Evolutionary conservation across 2,113 vertebrate genomes (phyloP).

Genomic region (Labeo rohita): DNA sequence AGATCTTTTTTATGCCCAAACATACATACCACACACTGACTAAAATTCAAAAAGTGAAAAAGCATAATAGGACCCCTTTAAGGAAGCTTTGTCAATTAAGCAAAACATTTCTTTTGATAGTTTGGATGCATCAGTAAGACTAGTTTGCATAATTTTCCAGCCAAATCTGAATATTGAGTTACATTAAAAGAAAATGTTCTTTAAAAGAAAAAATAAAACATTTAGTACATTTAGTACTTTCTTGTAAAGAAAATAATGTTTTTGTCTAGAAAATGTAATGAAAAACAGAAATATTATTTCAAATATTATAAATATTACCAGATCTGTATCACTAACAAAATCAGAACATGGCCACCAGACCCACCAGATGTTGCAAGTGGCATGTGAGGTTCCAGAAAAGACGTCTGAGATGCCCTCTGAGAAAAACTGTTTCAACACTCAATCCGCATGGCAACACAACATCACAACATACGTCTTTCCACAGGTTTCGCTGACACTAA

Average conservation of each 20-base stretch:
- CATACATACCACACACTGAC: too few relatives aligned
- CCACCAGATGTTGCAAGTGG: constrained; percentile 14
- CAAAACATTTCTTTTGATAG: too few relatives aligned
- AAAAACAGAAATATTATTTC: not conserved
- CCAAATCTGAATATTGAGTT: not conserved
- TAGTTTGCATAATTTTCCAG: not conserved
- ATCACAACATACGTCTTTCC: constrained; percentile 55
- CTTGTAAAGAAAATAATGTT: not conserved
- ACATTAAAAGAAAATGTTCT: not conserved
- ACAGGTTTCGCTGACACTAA: constrained; percentile 51
- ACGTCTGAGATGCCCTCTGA: constrained; percentile 57
- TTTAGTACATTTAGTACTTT: not conserved
- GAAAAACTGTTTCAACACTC: constrained; percentile 55
- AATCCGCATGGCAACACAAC: constrained; percentile 54
- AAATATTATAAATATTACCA: too few relatives aligned
- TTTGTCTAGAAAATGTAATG: not conserved
- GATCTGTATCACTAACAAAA: not conserved
- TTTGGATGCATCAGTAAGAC: not conserved
- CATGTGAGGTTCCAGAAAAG: constrained; percentile 61
- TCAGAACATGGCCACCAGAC: not conserved
- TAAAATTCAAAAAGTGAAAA: too few relatives aligned
- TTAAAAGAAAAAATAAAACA: too few relatives aligned
- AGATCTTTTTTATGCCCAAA: too few relatives aligned
- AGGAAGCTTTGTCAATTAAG: too few relatives aligned
- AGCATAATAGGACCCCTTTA: too few relatives aligned